Percentiles rank a stretch among this genome's conserved stretches.
phyloP scores from a whole-genome alignment of 2,113 vertebrate species.

The Ailurus styani region DNA sequence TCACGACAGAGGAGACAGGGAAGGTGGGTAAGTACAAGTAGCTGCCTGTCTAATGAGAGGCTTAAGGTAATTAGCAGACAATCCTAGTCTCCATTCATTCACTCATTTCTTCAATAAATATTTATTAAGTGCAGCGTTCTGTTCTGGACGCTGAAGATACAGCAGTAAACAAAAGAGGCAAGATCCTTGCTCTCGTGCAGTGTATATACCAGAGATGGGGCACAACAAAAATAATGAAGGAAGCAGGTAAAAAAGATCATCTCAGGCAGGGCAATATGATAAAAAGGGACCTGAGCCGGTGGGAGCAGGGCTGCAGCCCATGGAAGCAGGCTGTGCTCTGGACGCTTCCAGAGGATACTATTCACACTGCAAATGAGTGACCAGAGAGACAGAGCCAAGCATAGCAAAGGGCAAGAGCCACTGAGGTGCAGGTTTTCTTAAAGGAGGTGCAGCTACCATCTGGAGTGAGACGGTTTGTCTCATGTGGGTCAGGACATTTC shows the following conservation, averaged over 20 bases:
- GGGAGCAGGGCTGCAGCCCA: neutral
- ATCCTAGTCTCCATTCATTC: neutral
- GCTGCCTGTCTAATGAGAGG: neutral
- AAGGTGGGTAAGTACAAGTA: neutral
- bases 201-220: neutral
- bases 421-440: neutral
- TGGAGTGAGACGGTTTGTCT: neutral
- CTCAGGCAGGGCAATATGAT: neutral
- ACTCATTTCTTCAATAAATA: neutral
- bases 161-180: neutral
- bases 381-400: neutral
- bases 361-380: accelerated
- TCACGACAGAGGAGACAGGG: neutral
- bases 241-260: neutral
- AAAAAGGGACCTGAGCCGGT: neutral
- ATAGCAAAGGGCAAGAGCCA: neutral
- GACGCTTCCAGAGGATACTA: neutral
- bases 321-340: neutral
- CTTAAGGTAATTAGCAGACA: neutral
- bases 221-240: neutral
- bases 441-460: neutral
- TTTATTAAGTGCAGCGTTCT: neutral
- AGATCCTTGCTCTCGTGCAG: neutral
- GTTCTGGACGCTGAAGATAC: neutral
- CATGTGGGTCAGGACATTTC: neutral